Percentiles rank a stretch among this genome's conserved stretches.
Evolutionary conservation across 92 coral and sea anemone genomes (phyloP).

Genomic region (Parazoanthus darwini): DNA sequence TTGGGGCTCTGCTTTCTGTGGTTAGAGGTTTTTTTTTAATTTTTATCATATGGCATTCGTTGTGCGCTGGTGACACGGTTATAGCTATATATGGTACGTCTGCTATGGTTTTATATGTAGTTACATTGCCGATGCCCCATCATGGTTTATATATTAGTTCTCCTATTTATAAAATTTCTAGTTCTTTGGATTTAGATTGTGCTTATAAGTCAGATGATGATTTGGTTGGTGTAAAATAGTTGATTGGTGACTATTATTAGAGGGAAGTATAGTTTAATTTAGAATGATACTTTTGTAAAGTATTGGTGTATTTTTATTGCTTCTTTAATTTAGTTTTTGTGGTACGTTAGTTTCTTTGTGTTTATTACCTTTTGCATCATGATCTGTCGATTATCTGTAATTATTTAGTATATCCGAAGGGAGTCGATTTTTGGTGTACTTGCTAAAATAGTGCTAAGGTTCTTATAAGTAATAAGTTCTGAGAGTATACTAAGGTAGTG

Average conservation of each 20-base stretch:
- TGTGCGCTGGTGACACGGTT: background rate
- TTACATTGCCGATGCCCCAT: background rate
- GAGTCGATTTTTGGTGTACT: background rate
- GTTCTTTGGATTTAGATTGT: background rate
- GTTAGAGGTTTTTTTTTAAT: background rate
- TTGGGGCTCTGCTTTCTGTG: background rate
- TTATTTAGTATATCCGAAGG: constrained; percentile 10
- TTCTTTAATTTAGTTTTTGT: constrained; percentile 8
- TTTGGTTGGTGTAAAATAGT: no score
- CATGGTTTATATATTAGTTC: constrained; percentile 4
- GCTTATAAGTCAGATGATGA: background rate
- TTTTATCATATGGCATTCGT: background rate
- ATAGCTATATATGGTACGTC: background rate
- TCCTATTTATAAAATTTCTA: background rate
- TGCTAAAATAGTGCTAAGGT: background rate
- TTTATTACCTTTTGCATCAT: constrained; percentile 13
- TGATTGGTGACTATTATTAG: no score
- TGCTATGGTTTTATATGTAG: background rate
- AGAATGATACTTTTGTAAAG: constrained; percentile 21
- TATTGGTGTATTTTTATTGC: constrained; percentile 7
- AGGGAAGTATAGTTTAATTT: background rate
- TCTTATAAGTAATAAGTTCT: background rate
- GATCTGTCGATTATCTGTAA: background rate
- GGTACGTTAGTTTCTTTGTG: background rate
- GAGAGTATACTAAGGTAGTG: background rate